phyloP scores from a whole-genome alignment of 2,888 invertebrate species.

The Lampropteryx suffumata region DNA sequence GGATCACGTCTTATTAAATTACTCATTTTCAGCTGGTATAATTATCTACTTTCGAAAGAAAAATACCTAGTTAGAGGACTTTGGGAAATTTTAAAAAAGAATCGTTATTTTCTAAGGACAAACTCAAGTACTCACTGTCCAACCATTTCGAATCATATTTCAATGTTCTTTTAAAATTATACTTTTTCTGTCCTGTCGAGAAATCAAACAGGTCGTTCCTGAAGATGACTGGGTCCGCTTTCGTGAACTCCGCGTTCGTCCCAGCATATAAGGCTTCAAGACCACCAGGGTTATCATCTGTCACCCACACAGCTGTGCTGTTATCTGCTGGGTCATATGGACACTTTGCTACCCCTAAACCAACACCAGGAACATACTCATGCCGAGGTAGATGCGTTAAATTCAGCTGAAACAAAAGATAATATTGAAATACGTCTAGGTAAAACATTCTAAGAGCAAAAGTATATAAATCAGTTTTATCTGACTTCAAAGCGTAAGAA shows the following conservation, averaged over 20 bases:
- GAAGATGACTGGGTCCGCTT: constrained; percentile 88
- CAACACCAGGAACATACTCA: constrained; percentile 85
- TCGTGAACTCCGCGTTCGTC: constrained; percentile 88
- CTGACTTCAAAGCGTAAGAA: constrained; percentile 33
- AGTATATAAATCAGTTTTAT: constrained; percentile 6
- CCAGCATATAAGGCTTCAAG: constrained; percentile 87
- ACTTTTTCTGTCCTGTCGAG: constrained; percentile 83
- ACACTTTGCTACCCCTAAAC: constrained; percentile 87
- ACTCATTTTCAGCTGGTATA: neutral
- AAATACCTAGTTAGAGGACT: neutral
- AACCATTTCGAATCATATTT: constrained; percentile 89
- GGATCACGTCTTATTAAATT: neutral
- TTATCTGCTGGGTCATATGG: constrained; percentile 89
- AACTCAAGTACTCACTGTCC: constrained; percentile 81
- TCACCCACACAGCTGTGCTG: constrained; percentile 88
- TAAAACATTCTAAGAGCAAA: constrained; percentile 1
- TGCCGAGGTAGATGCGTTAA: constrained; percentile 82
- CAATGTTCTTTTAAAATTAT: constrained; percentile 85
- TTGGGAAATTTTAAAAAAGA: neutral
- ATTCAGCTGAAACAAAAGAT: constrained; percentile 65
- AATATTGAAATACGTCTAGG: neutral
- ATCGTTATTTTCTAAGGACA: no score
- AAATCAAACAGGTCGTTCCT: constrained; percentile 85
- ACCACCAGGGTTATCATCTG: constrained; percentile 85
- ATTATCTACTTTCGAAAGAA: neutral